Percentiles rank a stretch among this genome's conserved stretches.
Conservation (phyloP, 2,888 invertebrate species). For the Drosophila formosana region DNA sequence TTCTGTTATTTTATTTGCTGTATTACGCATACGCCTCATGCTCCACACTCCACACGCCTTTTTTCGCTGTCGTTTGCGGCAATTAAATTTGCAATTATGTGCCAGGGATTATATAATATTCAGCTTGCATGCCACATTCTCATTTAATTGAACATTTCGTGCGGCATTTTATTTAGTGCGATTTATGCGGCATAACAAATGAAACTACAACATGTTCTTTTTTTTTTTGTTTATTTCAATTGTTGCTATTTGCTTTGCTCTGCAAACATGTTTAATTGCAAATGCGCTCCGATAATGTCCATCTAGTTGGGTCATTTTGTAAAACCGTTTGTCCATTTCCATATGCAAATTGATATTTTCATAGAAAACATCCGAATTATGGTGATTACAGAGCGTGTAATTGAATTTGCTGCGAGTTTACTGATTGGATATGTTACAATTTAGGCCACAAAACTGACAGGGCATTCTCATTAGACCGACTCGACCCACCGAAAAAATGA, state of each 20-base stretch:
- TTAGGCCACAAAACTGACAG: slow-evolving; percentile 21
- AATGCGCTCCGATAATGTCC: slow-evolving; percentile 30
- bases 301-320: slow-evolving; percentile 37
- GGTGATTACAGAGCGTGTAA: slow-evolving; percentile 23
- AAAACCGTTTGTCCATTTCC: slow-evolving; percentile 20
- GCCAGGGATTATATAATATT: slow-evolving; percentile 57
- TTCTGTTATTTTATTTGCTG: slow-evolving; percentile 33
- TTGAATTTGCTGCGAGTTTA: slow-evolving; percentile 36
- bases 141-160: slow-evolving; percentile 49
- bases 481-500: slow-evolving; percentile 28
- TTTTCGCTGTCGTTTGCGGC: slow-evolving; percentile 12
- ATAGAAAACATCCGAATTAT: slow-evolving; percentile 24
- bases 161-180: slow-evolving; percentile 43
- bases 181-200: slow-evolving; percentile 45
- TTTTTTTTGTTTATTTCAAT: slow-evolving; percentile 4
- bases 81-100: slow-evolving; percentile 65
- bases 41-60: not conserved
- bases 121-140: slow-evolving; percentile 41
- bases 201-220: slow-evolving; percentile 6
- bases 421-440: slow-evolving; percentile 13
- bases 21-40: slow-evolving; percentile 50
- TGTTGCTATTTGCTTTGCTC: slow-evolving; percentile 5
- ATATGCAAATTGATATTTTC: slow-evolving; percentile 59
- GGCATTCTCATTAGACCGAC: slow-evolving; percentile 16
- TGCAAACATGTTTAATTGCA: slow-evolving; percentile 47